phyloP scores from a whole-genome alignment of 2,797 vertebrate species.

The Falco concolor region DNA sequence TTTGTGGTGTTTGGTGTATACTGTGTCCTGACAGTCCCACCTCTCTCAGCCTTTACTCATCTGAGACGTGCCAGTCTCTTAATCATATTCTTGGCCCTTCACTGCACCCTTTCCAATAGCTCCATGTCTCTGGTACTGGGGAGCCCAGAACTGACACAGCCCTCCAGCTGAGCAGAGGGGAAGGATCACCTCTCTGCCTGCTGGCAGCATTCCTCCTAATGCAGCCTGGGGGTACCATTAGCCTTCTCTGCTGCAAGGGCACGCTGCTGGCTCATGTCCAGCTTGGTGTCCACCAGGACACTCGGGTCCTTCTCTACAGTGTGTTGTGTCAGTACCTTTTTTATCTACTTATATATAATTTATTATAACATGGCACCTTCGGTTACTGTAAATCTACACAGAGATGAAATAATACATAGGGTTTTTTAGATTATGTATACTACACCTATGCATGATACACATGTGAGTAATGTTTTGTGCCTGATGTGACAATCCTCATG shows the following conservation, averaged over 20 bases:
- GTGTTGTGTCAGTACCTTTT: neutral
- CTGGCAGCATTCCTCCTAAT: neutral
- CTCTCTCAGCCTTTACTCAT: neutral
- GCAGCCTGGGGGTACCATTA: fast-evolving
- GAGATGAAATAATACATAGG: neutral
- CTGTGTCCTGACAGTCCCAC: neutral
- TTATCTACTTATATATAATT: neutral
- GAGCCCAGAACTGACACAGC: neutral
- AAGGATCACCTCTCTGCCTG: neutral
- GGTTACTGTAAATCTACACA: neutral
- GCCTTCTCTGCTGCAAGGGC: neutral
- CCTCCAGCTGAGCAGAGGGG: neutral
- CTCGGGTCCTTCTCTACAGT: neutral
- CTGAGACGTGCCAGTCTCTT: neutral
- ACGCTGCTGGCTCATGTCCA: fast-evolving
- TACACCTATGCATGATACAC: neutral
- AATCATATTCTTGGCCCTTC: neutral
- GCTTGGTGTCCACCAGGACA: neutral
- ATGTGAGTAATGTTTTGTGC: neutral
- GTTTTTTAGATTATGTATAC: neutral
- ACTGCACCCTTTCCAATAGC: neutral
- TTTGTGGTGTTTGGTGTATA: fast-evolving
- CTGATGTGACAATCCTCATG: neutral
- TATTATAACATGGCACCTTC: neutral
- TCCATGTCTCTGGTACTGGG: fast-evolving